These are phyloP conservation scores for Spongilla lacustris DNA, from an alignment of 37 sponge, comb jelly and placozoan genomes.

Conservation along the genomic window DNA sequence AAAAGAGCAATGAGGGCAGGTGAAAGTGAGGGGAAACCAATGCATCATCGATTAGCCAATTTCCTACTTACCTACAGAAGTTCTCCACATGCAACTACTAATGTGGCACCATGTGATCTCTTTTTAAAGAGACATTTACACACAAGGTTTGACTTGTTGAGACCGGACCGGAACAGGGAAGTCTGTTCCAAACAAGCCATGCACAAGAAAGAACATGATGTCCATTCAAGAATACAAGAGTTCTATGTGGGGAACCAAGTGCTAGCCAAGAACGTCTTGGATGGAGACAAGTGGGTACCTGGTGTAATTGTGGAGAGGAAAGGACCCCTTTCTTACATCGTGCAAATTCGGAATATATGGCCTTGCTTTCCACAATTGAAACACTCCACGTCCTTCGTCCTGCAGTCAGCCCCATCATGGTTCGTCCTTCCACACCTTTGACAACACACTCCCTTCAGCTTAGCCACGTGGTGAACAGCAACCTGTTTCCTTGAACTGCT, in stretches of 20 bases:
- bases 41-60: constrained; percentile 14
- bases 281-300: constrained; percentile 17
- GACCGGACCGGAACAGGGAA: not conserved
- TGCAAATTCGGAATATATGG: not conserved
- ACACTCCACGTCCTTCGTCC: not conserved
- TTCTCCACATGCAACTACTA: constrained; percentile 19
- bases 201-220: constrained; percentile 15
- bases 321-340: too few relatives aligned
- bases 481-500: not conserved
- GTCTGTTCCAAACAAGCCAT: not conserved
- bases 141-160: constrained; percentile 3
- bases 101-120: constrained; percentile 3
- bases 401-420: not conserved
- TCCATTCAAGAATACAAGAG: not conserved
- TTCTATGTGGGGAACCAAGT: constrained; percentile 2
- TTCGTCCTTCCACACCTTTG: not conserved
- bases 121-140: not conserved
- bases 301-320: too few relatives aligned
- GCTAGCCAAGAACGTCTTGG: not conserved
- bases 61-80: constrained; percentile 14
- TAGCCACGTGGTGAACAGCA: too few relatives aligned
- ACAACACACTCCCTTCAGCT: not conserved
- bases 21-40: constrained; percentile 21
- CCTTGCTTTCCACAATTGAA: not conserved
- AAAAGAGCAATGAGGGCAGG: constrained; percentile 15